phyloP scores from a whole-genome alignment of 2,888 invertebrate species.

The Luperina nickerlii region DNA sequence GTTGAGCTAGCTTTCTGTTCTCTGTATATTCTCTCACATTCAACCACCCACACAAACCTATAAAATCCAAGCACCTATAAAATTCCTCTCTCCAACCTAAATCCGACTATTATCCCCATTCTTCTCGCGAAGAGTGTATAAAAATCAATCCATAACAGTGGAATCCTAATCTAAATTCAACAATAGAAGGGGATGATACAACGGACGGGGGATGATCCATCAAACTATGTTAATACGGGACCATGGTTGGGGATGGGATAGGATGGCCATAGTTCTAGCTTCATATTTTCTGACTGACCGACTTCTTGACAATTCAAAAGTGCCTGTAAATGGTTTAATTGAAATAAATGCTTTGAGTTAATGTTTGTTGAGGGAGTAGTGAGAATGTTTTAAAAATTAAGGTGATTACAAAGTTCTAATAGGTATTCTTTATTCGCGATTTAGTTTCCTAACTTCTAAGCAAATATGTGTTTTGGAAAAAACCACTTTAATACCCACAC shows the following conservation, averaged over 20 bases:
- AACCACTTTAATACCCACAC: too few species aligned
- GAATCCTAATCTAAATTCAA: slow-evolving; percentile 72
- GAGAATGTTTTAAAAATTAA: background rate
- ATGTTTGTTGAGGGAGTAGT: background rate
- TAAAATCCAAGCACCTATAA: slow-evolving; percentile 35
- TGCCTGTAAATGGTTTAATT: too few species aligned
- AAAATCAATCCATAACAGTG: slow-evolving; percentile 81
- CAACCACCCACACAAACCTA: background rate
- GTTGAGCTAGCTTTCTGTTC: too few species aligned
- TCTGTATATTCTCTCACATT: background rate
- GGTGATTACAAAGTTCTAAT: background rate
- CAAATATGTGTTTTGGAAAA: too few species aligned
- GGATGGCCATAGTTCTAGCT: slow-evolving; percentile 39
- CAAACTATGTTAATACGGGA: slow-evolving; percentile 82
- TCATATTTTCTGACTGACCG: too few species aligned
- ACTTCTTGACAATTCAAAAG: too few species aligned
- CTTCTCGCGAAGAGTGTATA: slow-evolving; percentile 69
- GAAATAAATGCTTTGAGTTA: too few species aligned
- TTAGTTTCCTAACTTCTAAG: too few species aligned
- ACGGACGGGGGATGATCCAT: slow-evolving; percentile 66
- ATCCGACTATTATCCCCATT: slow-evolving; percentile 38
- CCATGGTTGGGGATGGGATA: slow-evolving; percentile 14
- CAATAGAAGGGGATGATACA: slow-evolving; percentile 71
- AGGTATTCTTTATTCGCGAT: too few species aligned
- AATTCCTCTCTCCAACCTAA: background rate